These are phyloP conservation scores for Imbricaverruca yamaguchii DNA, from an alignment of 2,888 invertebrate species.

Conservation along the genomic window DNA sequence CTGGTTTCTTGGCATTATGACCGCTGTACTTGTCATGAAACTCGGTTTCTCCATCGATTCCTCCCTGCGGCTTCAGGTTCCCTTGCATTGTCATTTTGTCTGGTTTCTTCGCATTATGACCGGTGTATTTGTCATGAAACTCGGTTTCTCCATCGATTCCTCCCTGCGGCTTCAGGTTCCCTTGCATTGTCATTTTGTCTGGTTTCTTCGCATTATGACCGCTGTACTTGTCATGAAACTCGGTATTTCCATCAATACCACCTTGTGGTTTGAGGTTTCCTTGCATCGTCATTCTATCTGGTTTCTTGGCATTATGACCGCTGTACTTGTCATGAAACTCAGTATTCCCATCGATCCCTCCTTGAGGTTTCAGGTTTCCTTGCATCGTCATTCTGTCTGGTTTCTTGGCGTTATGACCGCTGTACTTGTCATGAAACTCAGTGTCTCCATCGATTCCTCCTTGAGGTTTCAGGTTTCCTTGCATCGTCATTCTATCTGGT, in stretches of 20 bases:
- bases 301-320: neutral
- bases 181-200: neutral
- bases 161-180: neutral
- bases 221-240: neutral
- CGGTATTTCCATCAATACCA: neutral
- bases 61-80: neutral
- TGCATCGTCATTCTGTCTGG: neutral
- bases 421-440: neutral
- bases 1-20: neutral
- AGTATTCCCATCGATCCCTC: neutral
- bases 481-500: neutral
- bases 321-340: neutral
- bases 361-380: neutral
- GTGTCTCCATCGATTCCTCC: neutral
- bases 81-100: neutral
- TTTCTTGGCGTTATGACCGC: neutral
- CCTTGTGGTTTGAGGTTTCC: neutral
- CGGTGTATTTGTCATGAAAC: neutral
- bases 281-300: neutral
- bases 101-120: neutral
- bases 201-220: neutral
- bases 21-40: conserved; percentile 4
- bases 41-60: neutral
- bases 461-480: neutral
- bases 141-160: neutral